Conservation (phyloP, 2,113 vertebrate species). For the Brachyistius frenatus region DNA sequence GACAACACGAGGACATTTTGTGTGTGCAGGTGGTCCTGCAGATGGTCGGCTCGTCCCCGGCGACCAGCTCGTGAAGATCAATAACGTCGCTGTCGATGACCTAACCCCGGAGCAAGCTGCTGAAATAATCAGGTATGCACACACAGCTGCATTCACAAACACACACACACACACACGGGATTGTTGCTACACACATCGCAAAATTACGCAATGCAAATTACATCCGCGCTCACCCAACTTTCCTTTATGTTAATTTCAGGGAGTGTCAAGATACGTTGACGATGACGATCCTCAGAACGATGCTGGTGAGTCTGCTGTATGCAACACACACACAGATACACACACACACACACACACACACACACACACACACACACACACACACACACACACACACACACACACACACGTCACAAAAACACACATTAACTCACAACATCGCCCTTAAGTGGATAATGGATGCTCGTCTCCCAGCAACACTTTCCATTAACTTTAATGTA, state of each 20-base stretch:
- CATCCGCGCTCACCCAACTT: neutral
- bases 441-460: constrained; percentile 3
- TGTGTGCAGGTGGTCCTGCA: constrained; percentile 89
- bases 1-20: constrained; percentile 65
- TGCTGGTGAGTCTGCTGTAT: constrained; percentile 83
- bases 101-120: constrained; percentile 88
- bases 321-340: neutral
- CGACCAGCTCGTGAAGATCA: constrained; percentile 93
- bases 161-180: constrained; percentile 8
- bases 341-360: constrained; percentile 7
- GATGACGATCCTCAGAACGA: constrained; percentile 91
- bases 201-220: neutral
- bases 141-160: constrained; percentile 10
- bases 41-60: constrained; percentile 93
- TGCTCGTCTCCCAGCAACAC: constrained; percentile 6
- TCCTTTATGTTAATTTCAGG: constrained; percentile 72
- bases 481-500: constrained; percentile 10
- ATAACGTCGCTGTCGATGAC: constrained; percentile 84
- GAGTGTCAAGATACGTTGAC: constrained; percentile 88
- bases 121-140: constrained; percentile 90
- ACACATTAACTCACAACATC: constrained; percentile 4
- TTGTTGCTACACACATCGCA: neutral
- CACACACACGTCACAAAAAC: constrained; percentile 13
- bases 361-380: neutral
- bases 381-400: neutral